These are phyloP conservation scores for Hydrotaea cyrtoneurina DNA, from an alignment of 2,888 invertebrate species.

Conservation along the genomic window DNA sequence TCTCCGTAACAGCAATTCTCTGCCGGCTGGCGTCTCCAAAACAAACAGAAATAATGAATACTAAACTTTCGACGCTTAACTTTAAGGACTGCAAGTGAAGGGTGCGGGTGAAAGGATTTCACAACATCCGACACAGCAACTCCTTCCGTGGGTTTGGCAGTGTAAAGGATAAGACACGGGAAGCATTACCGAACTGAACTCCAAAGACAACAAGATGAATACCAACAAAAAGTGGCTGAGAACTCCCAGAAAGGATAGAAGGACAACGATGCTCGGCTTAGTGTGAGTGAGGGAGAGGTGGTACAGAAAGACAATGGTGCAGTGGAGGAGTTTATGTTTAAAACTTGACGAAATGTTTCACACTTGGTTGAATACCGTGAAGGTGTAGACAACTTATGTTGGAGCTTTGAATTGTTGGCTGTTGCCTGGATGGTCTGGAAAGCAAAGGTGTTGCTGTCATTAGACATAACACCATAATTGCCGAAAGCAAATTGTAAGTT, in stretches of 20 bases:
- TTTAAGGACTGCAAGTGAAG: neutral
- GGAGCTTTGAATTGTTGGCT: conserved; percentile 5
- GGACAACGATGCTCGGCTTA: conserved; percentile 15
- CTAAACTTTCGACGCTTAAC: conserved; percentile 22
- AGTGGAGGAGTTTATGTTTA: conserved; percentile 33
- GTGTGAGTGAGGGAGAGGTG: neutral
- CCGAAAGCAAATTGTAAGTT: neutral
- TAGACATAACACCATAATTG: neutral
- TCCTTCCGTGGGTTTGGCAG: neutral
- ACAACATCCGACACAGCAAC: conserved; percentile 30
- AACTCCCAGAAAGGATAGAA: conserved; percentile 31
- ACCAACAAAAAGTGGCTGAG: conserved; percentile 36
- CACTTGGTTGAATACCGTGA: conserved; percentile 69
- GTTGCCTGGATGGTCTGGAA: neutral
- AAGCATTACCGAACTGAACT: conserved; percentile 32
- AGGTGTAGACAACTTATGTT: conserved; percentile 51
- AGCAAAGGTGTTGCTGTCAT: conserved; percentile 45
- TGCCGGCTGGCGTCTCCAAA: conserved; percentile 8
- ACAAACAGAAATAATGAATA: conserved; percentile 44
- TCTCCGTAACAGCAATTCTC: conserved; percentile 45
- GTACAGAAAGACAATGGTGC: neutral
- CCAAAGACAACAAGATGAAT: conserved; percentile 43
- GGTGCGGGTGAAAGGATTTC: conserved; percentile 25
- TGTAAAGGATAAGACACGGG: conserved; percentile 27
- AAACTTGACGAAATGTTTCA: conserved; percentile 76